Conservation (phyloP, 2,888 invertebrate species). For the Lithophane socia region DNA sequence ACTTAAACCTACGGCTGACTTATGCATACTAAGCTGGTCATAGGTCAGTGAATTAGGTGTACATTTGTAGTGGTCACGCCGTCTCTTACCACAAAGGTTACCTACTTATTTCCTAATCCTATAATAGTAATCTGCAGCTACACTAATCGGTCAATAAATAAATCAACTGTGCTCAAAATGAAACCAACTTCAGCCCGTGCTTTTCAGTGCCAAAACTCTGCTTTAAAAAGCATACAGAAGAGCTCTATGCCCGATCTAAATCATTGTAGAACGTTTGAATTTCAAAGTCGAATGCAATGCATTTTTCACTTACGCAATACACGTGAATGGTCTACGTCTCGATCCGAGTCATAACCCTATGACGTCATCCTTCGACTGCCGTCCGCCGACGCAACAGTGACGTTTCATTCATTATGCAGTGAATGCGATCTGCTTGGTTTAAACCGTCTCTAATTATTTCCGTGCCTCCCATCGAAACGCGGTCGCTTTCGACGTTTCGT, state of each 20-base stretch:
- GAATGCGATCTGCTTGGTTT: conserved; percentile 86
- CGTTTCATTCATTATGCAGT: conserved; percentile 88
- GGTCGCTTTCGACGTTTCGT: conserved; percentile 68
- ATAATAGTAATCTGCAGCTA: not conserved
- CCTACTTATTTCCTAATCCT: not conserved
- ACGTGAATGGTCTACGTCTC: conserved; percentile 49
- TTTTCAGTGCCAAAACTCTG: conserved; percentile 13
- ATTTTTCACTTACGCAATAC: conserved; percentile 36
- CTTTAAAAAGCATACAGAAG: not conserved
- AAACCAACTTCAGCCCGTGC: not conserved
- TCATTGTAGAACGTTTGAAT: not conserved
- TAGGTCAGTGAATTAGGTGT: not conserved
- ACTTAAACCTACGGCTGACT: conserved; percentile 2
- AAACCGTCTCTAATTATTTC: conserved; percentile 88
- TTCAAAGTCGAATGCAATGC: not conserved
- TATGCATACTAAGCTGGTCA: conserved; percentile 17
- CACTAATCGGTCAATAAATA: not conserved
- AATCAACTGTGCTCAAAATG: not conserved
- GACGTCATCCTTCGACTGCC: conserved; percentile 74
- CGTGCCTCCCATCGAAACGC: conserved; percentile 83
- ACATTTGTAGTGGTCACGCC: not conserved
- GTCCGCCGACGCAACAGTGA: conserved; percentile 76
- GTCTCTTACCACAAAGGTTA: not conserved
- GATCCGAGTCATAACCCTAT: conserved; percentile 70
- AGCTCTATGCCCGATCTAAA: not conserved